Evolutionary conservation across 2,888 invertebrate genomes (phyloP).

Genomic region (Globia sparganii): DNA sequence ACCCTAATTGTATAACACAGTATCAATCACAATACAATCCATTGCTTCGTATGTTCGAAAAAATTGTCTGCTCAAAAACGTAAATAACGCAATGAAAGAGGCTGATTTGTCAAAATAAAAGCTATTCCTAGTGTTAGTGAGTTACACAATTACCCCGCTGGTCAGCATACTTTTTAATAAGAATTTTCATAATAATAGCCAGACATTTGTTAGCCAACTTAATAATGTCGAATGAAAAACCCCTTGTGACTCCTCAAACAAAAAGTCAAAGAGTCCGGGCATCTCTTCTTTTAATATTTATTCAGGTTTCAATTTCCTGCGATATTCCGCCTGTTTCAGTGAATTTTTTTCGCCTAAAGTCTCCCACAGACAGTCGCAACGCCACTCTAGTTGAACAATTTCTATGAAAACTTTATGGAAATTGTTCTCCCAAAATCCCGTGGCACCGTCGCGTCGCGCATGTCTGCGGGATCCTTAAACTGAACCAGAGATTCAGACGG

Average conservation of each 20-base stretch:
- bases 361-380: neutral
- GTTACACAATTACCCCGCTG: neutral
- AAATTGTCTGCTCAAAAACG: no score
- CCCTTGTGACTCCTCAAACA: constrained; percentile 46
- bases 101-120: no score
- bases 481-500: constrained; percentile 61
- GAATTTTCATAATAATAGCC: constrained; percentile 1
- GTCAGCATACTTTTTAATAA: neutral
- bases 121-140: no score
- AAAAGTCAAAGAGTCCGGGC: constrained; percentile 50
- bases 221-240: constrained; percentile 27
- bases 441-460: neutral
- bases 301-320: constrained; percentile 70
- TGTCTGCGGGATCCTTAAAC: neutral
- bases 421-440: neutral
- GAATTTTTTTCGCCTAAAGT: constrained; percentile 71
- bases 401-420: neutral
- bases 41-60: no score
- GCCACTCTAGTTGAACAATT: neutral
- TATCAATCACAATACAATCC: no score
- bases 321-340: constrained; percentile 60
- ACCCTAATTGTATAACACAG: no score
- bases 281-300: constrained; percentile 69
- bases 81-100: no score
- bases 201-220: constrained; percentile 12